Evolutionary conservation across 2,113 vertebrate species (phyloP), one percentile per base, ranked within the genome.

Genomic region (Siniperca chuatsi): DNA sequence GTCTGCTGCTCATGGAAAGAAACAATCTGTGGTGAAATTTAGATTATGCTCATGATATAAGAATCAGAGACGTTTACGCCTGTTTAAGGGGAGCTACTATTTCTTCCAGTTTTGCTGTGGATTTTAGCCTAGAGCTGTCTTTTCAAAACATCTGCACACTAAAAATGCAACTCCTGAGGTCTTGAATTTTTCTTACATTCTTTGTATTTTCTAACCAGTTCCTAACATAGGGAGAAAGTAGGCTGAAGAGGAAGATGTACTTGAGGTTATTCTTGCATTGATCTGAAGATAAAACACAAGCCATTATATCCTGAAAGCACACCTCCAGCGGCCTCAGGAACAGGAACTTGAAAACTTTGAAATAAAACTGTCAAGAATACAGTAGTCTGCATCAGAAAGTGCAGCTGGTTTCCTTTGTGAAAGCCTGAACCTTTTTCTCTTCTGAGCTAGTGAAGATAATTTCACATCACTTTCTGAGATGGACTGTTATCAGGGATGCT

Each of bases 401-500:
- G 25, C 58, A 61, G 64, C 52, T 81, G 48, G 7, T 65, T 75
- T 82, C n/a, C 18, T 58, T 60, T 77, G 67, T 75, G 67, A 68
- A 69, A 73, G 37, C 57, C 40, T 69, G 61, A 81, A 65, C 40
- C 10, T 21, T 76, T 73, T 54, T 54, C 81, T 74, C 20, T n/a
- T 66, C 57, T 67, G 69, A 83, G 33, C 72, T 8, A 23, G 44
- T 73, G 73, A 25, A 72, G 81, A 85, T 87, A 67, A 85, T 87
- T 91, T 64, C 33, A 6, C 84, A 72, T 90, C 77, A 74, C 81
- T 75, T 61, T 79, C 58, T 57, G 68, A 66, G 78, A 90, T 84
- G 79, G 60, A 82, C 69, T 29, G 37, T 84, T 87, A 89, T 90
- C 88, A 75, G 75, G 44, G 75, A 81, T 71, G 82, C 79, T 92